Evolutionary conservation across 1,140 invertebrate species (phyloP), one percentile per base, ranked within the genome.

Genomic region (Akabosia matsudoensis): DNA sequence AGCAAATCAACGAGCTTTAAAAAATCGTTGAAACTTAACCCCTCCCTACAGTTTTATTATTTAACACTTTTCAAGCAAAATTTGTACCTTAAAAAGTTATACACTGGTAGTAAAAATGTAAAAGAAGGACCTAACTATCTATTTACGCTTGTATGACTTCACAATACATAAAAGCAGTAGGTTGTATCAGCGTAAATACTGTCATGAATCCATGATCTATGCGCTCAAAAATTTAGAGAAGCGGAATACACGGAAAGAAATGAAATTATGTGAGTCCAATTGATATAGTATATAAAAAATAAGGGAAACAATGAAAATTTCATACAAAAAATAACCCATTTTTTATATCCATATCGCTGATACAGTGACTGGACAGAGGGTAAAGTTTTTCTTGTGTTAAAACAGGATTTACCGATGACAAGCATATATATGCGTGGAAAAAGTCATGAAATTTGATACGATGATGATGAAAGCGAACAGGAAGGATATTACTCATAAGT

Each of bases 241-340:
- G 54, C 13, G 54, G 4, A 4, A 26, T 72, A 72, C 45, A 22
- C 18, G 33, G 33, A 72, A 37, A 72, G 33, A 72, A 72, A 72
- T 72, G 70, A 72, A 72, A 72, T 72, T 72, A 72, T 51, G 14
- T 22, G 33, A 30, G 33, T 4, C 33, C 18, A 72, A 72, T 56
- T 56, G 54, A 56, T 56, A 56, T 4, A 3, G 24, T 22, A 56
- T 56, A 4, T n/a, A 16, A 56, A 56, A 22, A 56, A 10, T 3
- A 56, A 22, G 54, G 54, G 7, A 10, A 22, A 24, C 3, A 16
- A 56, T 56, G n/a, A n/a, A n/a, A n/a, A n/a, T n/a, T n/a, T 45
- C 18, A 45, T 18, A 45, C 37, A 45, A 45, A 45, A 45, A 45
- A 45, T 45, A 18, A 7, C 37, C 37, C n/a, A n/a, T n/a, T n/a